Conservation (phyloP, 2,113 vertebrate genomes). For the Colinus virginianus region DNA sequence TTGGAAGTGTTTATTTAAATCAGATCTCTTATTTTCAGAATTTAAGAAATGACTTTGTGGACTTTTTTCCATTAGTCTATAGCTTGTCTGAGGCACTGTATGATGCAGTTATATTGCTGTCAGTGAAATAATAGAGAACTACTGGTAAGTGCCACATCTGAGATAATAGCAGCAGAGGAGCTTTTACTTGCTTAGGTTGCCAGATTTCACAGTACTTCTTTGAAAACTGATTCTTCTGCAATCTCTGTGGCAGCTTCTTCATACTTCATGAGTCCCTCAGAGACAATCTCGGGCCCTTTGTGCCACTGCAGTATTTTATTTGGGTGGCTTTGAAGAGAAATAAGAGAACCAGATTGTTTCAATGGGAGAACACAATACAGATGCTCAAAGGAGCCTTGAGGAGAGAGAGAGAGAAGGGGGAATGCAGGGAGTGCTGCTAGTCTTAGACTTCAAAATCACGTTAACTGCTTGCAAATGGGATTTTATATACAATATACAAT, state of each 20-base stretch:
- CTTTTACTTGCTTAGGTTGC: background rate
- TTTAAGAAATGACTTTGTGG: background rate
- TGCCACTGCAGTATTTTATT: background rate
- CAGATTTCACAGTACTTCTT: background rate
- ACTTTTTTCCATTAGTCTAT: background rate
- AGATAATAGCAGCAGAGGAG: background rate
- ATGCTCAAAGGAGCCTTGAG: background rate
- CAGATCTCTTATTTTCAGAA: background rate
- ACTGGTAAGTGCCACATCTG: background rate
- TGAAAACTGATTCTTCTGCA: background rate
- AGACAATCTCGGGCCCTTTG: background rate
- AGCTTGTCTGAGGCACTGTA: background rate
- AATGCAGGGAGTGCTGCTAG: background rate
- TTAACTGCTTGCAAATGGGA: background rate
- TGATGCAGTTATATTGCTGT: background rate
- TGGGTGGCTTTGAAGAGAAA: background rate
- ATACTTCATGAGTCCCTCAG: background rate
- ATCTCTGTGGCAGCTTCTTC: background rate
- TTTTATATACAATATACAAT: no score
- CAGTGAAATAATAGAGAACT: background rate
- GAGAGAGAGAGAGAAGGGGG: background rate
- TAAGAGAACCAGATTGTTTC: background rate
- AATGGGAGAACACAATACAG: background rate
- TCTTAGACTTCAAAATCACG: background rate
- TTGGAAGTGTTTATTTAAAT: background rate